Percentiles rank a stretch among this genome's conserved stretches.
Conservation (phyloP, 2,888 invertebrate genomes). For the Hipparchia sbordonii region DNA sequence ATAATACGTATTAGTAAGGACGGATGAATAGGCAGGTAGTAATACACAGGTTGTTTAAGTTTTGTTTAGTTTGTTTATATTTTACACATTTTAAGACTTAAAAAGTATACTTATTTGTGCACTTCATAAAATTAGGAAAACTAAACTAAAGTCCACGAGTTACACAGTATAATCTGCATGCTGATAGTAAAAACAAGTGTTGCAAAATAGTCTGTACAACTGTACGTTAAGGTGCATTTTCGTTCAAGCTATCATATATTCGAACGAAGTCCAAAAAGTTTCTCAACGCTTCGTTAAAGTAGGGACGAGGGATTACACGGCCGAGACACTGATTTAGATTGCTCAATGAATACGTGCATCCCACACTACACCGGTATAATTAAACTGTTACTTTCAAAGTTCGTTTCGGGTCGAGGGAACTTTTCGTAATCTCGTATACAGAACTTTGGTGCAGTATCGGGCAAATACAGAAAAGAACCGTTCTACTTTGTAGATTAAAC, state of each 20-base stretch:
- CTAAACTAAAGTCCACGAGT: not conserved
- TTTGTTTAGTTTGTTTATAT: no score
- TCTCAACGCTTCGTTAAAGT: conserved; percentile 70
- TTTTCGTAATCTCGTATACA: conserved; percentile 35
- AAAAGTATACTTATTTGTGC: not conserved
- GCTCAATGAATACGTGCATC: conserved; percentile 48
- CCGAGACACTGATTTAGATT: conserved; percentile 58
- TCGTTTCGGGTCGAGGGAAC: conserved; percentile 35
- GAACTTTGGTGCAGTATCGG: conserved; percentile 31
- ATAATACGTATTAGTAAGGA: no score
- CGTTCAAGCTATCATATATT: conserved; percentile 54
- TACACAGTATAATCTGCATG: not conserved
- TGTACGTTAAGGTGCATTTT: conserved; percentile 48
- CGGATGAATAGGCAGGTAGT: no score
- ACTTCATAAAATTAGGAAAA: conserved; percentile 1
- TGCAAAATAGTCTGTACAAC: conserved; percentile 43
- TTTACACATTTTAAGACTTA: not conserved
- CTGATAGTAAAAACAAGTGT: not conserved
- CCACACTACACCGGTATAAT: conserved; percentile 38
- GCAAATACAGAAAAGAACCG: conserved; percentile 38
- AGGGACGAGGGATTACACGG: conserved; percentile 66
- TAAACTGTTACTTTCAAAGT: conserved; percentile 35
- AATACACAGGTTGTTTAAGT: no score
- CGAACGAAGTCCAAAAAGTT: conserved; percentile 68
- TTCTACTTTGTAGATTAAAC: conserved; percentile 33